Evolutionary conservation across 2,888 invertebrate species (phyloP).

Genomic region (Lasioglossum lativentre): DNA sequence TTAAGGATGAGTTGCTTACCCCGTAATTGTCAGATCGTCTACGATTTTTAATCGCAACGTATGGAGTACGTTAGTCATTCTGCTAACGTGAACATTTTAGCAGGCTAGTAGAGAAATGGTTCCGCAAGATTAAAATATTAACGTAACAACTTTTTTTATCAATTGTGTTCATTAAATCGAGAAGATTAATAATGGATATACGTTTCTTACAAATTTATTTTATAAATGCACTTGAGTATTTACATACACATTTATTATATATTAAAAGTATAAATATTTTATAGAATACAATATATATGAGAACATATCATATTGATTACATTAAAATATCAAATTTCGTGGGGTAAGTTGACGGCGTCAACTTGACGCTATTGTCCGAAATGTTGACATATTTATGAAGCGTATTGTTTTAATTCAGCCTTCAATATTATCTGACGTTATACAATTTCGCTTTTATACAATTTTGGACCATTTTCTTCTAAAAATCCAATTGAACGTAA

Average conservation of each 20-base stretch:
- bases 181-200: background rate
- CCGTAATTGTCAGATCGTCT: background rate
- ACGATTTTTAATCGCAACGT: too few relatives aligned
- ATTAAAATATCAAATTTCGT: background rate
- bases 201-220: background rate
- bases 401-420: background rate
- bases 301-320: background rate
- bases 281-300: background rate
- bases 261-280: background rate
- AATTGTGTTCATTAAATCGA: background rate
- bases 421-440: background rate
- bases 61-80: background rate
- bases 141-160: background rate
- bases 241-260: too few relatives aligned
- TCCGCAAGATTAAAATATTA: background rate
- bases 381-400: background rate
- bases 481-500: background rate
- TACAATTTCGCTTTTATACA: background rate
- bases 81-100: background rate
- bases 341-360: too few relatives aligned
- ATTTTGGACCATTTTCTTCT: background rate
- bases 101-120: background rate
- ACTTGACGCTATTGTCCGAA: background rate
- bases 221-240: background rate
- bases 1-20: too few relatives aligned